Evolutionary conservation across 2,113 vertebrate genomes (phyloP).

Genomic region (Meriones unguiculatus): DNA sequence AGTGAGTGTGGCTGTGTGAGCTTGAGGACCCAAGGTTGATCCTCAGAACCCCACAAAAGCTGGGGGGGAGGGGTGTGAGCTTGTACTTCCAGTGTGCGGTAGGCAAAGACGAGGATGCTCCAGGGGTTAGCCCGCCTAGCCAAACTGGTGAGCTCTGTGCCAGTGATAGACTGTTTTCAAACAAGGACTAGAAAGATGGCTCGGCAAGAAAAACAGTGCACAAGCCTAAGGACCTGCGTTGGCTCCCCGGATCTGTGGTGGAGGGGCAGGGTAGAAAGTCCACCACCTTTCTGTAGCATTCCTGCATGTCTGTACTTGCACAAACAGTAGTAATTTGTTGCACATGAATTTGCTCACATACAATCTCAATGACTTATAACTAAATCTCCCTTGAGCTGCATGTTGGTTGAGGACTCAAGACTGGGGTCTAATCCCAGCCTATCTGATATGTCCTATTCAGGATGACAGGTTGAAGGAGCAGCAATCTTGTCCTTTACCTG

Average conservation of each 20-base stretch:
- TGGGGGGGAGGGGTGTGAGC: neutral
- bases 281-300: neutral
- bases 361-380: neutral
- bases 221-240: neutral
- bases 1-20: neutral
- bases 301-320: rapidly evolving
- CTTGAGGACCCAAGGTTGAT: neutral
- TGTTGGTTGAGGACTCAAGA: neutral
- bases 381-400: neutral
- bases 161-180: neutral
- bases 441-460: neutral
- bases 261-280: too few relatives aligned
- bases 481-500: neutral
- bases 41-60: neutral
- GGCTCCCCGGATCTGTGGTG: too few relatives aligned
- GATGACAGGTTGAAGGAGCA: neutral
- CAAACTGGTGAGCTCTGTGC: neutral
- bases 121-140: neutral
- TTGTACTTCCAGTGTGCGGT: neutral
- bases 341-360: neutral
- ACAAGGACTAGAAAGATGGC: neutral
- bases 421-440: neutral
- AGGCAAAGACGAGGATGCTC: neutral
- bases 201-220: neutral
- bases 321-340: neutral